A percentile compares a stretch with the other conserved stretches of the same genome.
Conservation (phyloP, 2,797 vertebrate genomes). For the Mareca strepera region DNA sequence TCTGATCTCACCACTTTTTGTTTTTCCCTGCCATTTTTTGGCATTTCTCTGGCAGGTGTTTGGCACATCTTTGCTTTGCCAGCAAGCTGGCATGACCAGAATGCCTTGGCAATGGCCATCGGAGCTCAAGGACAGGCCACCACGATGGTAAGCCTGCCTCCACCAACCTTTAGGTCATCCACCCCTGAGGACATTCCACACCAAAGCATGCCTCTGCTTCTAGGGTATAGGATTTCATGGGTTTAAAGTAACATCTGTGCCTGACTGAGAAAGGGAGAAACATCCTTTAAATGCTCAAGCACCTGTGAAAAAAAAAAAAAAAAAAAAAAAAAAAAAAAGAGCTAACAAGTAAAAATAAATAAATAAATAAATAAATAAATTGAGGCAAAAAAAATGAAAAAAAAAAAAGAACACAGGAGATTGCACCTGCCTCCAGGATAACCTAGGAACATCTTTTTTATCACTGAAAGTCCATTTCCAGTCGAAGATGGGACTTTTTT, state of each 20-base stretch:
- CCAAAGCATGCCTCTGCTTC: neutral
- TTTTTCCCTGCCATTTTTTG: neutral
- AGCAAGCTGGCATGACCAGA: neutral
- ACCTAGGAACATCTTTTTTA: slow-evolving; percentile 54
- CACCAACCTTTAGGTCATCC: neutral
- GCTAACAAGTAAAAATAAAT: neutral
- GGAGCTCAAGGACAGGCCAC: neutral
- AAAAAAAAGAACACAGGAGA: slow-evolving; percentile 35
- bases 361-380: neutral
- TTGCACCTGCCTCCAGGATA: slow-evolving; percentile 60
- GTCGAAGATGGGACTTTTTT: slow-evolving; percentile 19
- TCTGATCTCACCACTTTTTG: neutral
- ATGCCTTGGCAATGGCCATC: neutral
- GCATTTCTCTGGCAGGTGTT: neutral
- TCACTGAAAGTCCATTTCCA: slow-evolving; percentile 60
- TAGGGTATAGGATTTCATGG: neutral
- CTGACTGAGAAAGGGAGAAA: neutral
- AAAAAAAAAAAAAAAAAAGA: slow-evolving; percentile 72
- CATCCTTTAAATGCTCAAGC: slow-evolving; percentile 1
- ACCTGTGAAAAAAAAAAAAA: slow-evolving; percentile 53
- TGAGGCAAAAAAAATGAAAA: slow-evolving; percentile 1
- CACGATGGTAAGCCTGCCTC: neutral
- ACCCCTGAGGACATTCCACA: neutral
- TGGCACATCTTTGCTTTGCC: neutral
- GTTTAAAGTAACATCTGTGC: neutral